Conservation (phyloP, 2,113 vertebrate genomes). For the Brienomyrus longianalis region DNA sequence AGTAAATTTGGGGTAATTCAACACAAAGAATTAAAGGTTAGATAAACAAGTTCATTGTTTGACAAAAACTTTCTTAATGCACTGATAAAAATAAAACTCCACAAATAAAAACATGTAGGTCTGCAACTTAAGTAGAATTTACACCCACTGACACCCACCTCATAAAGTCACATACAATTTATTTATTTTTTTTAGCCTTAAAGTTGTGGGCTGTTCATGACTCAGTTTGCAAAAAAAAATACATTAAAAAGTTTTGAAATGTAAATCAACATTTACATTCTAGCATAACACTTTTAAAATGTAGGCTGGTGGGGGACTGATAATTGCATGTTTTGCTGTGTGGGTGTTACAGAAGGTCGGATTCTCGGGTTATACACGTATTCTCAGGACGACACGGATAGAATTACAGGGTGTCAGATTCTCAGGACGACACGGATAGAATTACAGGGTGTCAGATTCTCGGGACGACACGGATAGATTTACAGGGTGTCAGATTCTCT, state of each 20-base stretch:
- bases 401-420: neutral
- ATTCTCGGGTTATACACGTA: neutral
- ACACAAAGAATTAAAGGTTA: neutral
- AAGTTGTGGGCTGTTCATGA: neutral
- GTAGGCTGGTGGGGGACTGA: neutral
- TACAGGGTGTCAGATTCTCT: neutral
- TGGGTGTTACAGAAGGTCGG: neutral
- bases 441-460: neutral
- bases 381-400: too few relatives aligned
- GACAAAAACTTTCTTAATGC: neutral
- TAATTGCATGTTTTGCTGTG: constrained; percentile 5
- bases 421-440: neutral
- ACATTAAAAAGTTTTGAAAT: neutral
- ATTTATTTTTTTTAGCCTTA: neutral
- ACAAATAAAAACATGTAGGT: neutral
- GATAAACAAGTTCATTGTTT: neutral
- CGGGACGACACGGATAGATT: neutral
- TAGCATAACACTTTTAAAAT: neutral
- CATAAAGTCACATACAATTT: neutral
- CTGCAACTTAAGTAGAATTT: neutral
- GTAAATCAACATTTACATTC: neutral
- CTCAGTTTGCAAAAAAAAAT: neutral
- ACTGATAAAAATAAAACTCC: neutral
- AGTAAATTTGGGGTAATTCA: neutral
- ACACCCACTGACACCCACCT: neutral